Evolutionary conservation across 2,797 vertebrate genomes (phyloP), one percentile per base, ranked within the genome.

Genomic region (Tauraco hartlaubi): DNA sequence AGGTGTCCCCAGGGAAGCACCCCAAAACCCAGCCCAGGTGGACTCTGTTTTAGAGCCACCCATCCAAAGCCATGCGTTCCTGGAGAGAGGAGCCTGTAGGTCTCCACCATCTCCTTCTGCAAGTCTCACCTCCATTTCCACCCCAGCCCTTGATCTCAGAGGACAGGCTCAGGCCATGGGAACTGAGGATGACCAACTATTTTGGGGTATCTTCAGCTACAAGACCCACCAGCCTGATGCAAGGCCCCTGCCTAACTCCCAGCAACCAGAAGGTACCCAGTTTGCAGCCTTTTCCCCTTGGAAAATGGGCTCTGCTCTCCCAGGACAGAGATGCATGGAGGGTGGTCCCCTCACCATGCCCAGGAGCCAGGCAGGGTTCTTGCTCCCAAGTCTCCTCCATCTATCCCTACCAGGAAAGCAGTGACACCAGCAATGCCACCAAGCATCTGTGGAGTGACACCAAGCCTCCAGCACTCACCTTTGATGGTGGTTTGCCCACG

Each of bases 401-500:
- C 68, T 55, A 31, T 49, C 92, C 68, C 88, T 46, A 2, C 54
- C 26, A n/a, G 64, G n/a, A 43, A 4, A 18, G 41, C 21, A 41
- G 28, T 2, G n/a, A n/a, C 31, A 69, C 10, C 63, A 68, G 4
- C 20, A 31, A 6, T 18, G 48, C 39, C 83, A 74, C 76, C 64
- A 21, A 46, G n/a, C 21, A 18, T 11, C 5, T 56, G 28, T 1
- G 20, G 26, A 39, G 33, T 15, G 83, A 6, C 86, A 41, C 43
- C 41, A 25, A 21, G 9, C 5, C 64, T 31, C 31, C 43, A 61
- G 43, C 5, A 2, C 97, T 91, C 95, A 98, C 99, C 99, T 98
- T 99, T 99, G 61, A 99, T 98, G 55, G 98, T 99, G 17, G 98
- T 98, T 98, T 99, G 99, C 71, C 99, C 98, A 93, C 99, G 98